phyloP scores from a whole-genome alignment of 2,113 vertebrate genomes.

The Ahaetulla prasina region DNA sequence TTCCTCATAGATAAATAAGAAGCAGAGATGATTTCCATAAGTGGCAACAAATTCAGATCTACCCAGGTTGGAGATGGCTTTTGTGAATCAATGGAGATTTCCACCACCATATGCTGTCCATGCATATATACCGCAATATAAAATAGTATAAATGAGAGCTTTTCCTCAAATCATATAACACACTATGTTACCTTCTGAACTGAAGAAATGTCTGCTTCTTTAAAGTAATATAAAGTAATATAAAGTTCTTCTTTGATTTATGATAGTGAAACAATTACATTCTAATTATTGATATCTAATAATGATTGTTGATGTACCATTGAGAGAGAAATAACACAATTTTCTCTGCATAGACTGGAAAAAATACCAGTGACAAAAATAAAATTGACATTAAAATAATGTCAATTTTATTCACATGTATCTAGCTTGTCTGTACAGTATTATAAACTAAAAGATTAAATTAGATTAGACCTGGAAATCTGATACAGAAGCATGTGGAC shows the following conservation, averaged over 20 bases:
- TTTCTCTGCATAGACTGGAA: conserved; percentile 20
- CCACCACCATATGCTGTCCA: neutral
- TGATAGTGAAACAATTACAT: conserved; percentile 5
- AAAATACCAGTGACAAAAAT: neutral
- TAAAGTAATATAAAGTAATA: conserved; percentile 13
- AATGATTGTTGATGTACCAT: conserved; percentile 19
- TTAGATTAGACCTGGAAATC: conserved; percentile 29
- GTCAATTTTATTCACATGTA: too few relatives aligned
- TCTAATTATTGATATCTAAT: neutral
- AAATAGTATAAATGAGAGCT: neutral
- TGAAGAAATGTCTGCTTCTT: neutral
- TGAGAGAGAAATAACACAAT: neutral
- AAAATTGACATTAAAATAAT: conserved; percentile 41
- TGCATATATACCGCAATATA: neutral
- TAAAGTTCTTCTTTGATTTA: conserved; percentile 5
- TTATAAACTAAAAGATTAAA: conserved; percentile 19
- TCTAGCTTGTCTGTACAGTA: conserved; percentile 23
- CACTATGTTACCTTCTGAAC: neutral
- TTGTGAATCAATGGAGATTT: neutral
- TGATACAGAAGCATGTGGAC: conserved; percentile 27
- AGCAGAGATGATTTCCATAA: too few relatives aligned
- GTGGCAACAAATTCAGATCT: too few relatives aligned
- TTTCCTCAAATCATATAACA: neutral
- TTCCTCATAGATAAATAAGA: too few relatives aligned
- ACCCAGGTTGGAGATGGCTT: neutral